Percentiles rank a stretch among this genome's conserved stretches.
Conservation (phyloP, 2,888 invertebrate genomes). For the Mallateleia sp. region DNA sequence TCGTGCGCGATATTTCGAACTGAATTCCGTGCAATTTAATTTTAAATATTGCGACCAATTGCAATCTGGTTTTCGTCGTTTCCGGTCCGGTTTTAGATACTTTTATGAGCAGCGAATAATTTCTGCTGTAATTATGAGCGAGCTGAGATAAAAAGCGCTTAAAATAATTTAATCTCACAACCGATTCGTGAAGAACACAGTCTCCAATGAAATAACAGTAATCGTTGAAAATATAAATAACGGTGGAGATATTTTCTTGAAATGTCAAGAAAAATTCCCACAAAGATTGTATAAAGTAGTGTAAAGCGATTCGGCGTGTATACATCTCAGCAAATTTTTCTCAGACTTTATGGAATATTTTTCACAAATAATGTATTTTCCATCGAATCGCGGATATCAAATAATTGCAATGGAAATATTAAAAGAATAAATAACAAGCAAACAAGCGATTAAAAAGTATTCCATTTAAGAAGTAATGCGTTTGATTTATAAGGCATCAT, state of each 20-base stretch:
- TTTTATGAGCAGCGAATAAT: constrained; percentile 18
- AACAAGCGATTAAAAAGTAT: neutral
- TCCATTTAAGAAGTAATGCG: neutral
- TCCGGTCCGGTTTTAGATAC: constrained; percentile 51
- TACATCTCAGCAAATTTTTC: neutral
- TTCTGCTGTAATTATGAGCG: constrained; percentile 22
- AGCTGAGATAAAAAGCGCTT: constrained; percentile 1
- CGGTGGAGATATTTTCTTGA: too few species aligned
- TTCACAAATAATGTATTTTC: neutral
- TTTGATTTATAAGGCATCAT: neutral
- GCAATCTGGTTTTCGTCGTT: constrained; percentile 57
- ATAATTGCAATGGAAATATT: neutral
- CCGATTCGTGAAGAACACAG: neutral
- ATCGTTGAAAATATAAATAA: too few species aligned
- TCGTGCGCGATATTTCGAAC: constrained; percentile 34
- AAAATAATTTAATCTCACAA: neutral
- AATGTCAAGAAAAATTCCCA: neutral
- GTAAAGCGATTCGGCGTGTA: neutral
- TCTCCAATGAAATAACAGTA: too few species aligned
- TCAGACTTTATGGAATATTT: neutral
- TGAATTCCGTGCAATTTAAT: constrained; percentile 38
- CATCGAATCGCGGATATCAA: neutral
- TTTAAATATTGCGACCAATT: constrained; percentile 56
- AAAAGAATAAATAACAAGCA: neutral
- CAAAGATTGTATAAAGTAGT: neutral